A percentile compares a stretch with the other conserved stretches of the same genome.
These are phyloP conservation scores for Amaurobius ferox DNA, from an alignment of 2,888 invertebrate genomes.

Conservation along the genomic window DNA sequence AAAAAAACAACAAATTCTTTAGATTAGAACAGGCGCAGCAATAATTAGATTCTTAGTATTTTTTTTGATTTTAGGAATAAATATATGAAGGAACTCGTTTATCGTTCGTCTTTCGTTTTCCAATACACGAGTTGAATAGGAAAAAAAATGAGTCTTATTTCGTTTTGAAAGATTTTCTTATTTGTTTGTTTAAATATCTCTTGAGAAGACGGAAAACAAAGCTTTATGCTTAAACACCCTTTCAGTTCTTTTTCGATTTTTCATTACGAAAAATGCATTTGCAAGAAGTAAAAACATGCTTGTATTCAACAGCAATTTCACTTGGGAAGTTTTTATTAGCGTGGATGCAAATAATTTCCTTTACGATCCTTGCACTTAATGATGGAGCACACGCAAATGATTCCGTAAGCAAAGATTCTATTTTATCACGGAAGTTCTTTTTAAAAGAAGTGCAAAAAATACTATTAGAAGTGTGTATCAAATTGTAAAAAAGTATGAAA, in stretches of 20 bases:
- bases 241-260: conserved; percentile 55
- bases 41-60: too few relatives aligned
- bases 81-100: too few relatives aligned
- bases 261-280: neutral
- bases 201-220: conserved; percentile 21
- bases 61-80: too few relatives aligned
- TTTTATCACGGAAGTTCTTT: conserved; percentile 48
- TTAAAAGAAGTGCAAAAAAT: neutral
- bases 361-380: conserved; percentile 46
- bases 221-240: conserved; percentile 22
- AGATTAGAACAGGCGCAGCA: too few relatives aligned
- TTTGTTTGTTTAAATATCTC: conserved; percentile 2
- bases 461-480: too few relatives aligned
- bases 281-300: neutral
- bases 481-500: too few relatives aligned
- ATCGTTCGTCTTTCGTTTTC: too few relatives aligned
- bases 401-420: conserved; percentile 23
- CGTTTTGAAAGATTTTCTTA: conserved; percentile 19
- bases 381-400: conserved; percentile 48
- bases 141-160: too few relatives aligned
- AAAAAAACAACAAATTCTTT: too few relatives aligned
- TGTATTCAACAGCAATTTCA: conserved; percentile 41
- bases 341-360: conserved; percentile 42
- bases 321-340: conserved; percentile 53
- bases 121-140: too few relatives aligned